phyloP scores from a whole-genome alignment of 2,888 invertebrate genomes.

The Lamellibrachia satsuma region DNA sequence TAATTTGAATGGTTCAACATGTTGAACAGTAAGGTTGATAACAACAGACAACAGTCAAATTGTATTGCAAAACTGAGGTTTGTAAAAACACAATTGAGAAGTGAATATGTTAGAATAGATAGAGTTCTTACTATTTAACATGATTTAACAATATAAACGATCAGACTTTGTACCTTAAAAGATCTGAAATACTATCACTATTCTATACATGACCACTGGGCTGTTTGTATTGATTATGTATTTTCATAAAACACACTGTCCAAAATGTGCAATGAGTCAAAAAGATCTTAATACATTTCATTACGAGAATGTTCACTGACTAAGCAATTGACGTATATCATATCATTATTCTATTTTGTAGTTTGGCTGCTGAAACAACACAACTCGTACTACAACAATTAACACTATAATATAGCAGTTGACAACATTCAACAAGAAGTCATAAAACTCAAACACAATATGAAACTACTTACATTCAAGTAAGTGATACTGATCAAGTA shows the following conservation, averaged over 20 bases:
- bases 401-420: background rate
- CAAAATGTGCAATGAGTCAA: background rate
- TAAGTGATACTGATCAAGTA: background rate
- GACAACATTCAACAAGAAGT: background rate
- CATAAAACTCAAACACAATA: conserved; percentile 1
- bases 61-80: no score
- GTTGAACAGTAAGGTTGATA: no score
- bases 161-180: no score
- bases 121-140: no score
- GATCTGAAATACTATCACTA: background rate
- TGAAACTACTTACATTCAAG: background rate
- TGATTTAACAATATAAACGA: background rate
- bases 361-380: no score
- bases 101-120: no score
- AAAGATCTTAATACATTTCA: background rate
- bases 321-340: no score
- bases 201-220: background rate
- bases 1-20: no score
- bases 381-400: background rate
- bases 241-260: background rate
- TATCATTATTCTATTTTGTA: no score
- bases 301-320: background rate
- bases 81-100: no score
- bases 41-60: no score
- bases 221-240: background rate